Conservation (phyloP, 2,888 invertebrate species). For the Cetonia aurata region DNA sequence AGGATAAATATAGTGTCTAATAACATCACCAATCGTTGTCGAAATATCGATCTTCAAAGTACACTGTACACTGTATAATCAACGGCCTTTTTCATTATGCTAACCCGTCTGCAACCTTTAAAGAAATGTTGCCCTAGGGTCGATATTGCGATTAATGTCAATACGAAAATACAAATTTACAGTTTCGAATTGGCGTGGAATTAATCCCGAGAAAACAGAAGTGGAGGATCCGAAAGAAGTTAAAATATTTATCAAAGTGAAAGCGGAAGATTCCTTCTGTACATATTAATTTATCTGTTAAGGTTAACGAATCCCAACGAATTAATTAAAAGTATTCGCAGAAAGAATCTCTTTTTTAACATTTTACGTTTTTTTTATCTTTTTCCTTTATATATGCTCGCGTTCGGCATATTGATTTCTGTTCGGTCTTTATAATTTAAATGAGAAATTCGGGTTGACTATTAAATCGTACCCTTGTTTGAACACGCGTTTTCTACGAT, state of each 20-base stretch:
- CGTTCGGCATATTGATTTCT: too few species aligned
- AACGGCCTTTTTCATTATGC: too few species aligned
- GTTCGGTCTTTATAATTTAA: not conserved
- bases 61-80: too few species aligned
- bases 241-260: slow-evolving; percentile 24
- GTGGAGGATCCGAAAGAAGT: slow-evolving; percentile 9
- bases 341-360: slow-evolving; percentile 1
- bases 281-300: slow-evolving; percentile 12
- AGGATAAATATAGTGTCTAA: too few species aligned
- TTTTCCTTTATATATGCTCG: not conserved
- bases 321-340: slow-evolving; percentile 1
- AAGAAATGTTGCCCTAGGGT: too few species aligned
- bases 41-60: too few species aligned
- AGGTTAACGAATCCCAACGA: not conserved
- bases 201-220: not conserved
- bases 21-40: too few species aligned
- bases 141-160: not conserved
- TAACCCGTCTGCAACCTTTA: too few species aligned
- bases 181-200: not conserved
- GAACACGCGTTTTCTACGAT: too few species aligned
- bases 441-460: not conserved
- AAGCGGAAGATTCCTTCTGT: slow-evolving; percentile 5
- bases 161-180: slow-evolving; percentile 19
- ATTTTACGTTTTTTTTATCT: not conserved
- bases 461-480: not conserved